These are phyloP conservation scores for Clarias batrachus DNA, from an alignment of 2,113 vertebrate species.

Conservation along the genomic window DNA sequence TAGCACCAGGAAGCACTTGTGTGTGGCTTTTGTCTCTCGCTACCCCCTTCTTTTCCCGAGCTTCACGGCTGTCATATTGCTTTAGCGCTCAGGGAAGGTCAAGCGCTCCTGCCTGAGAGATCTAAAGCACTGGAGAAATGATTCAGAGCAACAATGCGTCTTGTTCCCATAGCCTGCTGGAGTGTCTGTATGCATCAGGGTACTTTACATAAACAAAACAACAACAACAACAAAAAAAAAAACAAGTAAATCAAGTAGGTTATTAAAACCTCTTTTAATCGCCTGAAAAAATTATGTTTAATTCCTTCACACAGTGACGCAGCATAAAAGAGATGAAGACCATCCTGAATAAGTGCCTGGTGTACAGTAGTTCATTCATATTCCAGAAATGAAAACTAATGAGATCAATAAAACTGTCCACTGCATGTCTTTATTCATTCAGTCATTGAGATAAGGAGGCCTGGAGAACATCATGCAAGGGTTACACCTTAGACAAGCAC, in stretches of 20 bases:
- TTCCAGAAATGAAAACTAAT: neutral
- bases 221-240: neutral
- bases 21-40: slow-evolving; percentile 74
- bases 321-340: no score
- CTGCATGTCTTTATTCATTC: neutral
- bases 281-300: no score
- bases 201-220: neutral
- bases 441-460: no score
- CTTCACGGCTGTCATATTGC: slow-evolving; percentile 81
- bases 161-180: slow-evolving; percentile 30
- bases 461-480: no score
- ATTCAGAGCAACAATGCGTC: slow-evolving; percentile 54
- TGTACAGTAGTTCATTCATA: no score
- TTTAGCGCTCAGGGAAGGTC: slow-evolving; percentile 78
- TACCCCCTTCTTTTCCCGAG: slow-evolving; percentile 45
- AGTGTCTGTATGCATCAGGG: slow-evolving; percentile 43
- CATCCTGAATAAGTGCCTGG: neutral
- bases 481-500: no score
- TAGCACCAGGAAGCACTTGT: slow-evolving; percentile 75
- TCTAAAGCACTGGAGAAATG: slow-evolving; percentile 68
- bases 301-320: no score
- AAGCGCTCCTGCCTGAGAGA: slow-evolving; percentile 75
- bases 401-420: neutral
- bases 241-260: neutral
- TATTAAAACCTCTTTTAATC: no score